A percentile compares a stretch with the other conserved stretches of the same genome.
These are phyloP conservation scores for Eriocheir sinensis DNA, from an alignment of 1,140 invertebrate genomes.

Conservation along the genomic window DNA sequence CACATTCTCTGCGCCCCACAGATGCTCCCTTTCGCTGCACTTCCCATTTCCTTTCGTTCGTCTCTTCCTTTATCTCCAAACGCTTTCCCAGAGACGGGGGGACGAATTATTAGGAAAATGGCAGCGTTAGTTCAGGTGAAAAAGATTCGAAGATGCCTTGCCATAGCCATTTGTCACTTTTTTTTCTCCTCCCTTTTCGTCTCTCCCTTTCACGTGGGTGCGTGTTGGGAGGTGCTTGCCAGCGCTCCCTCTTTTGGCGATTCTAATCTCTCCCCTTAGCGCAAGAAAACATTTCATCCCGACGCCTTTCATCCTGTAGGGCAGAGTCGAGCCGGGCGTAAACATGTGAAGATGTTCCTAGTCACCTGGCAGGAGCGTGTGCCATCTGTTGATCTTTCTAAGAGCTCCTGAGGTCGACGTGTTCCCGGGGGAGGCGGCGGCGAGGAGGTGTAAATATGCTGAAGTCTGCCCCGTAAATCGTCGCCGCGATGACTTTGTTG, in stretches of 20 bases:
- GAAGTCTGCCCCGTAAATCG: conserved; percentile 21
- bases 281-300: conserved; percentile 9
- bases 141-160: conserved; percentile 43
- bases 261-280: conserved; percentile 38
- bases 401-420: neutral
- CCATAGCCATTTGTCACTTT: conserved; percentile 55
- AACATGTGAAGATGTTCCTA: conserved; percentile 25
- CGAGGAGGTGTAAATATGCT: conserved; percentile 5
- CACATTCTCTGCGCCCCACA: neutral
- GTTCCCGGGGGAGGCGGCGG: neutral
- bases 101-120: conserved; percentile 53
- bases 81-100: neutral
- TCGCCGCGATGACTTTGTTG: neutral
- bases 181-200: neutral
- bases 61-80: neutral
- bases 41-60: neutral
- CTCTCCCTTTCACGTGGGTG: conserved; percentile 17
- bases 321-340: neutral
- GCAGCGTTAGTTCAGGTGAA: conserved; percentile 37
- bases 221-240: neutral
- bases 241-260: neutral
- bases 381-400: conserved; percentile 24
- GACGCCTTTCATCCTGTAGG: neutral
- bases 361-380: neutral
- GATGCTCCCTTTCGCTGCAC: neutral